Evolutionary conservation across 2,888 invertebrate species (phyloP).

Genomic region (Parasteatoda lunata): DNA sequence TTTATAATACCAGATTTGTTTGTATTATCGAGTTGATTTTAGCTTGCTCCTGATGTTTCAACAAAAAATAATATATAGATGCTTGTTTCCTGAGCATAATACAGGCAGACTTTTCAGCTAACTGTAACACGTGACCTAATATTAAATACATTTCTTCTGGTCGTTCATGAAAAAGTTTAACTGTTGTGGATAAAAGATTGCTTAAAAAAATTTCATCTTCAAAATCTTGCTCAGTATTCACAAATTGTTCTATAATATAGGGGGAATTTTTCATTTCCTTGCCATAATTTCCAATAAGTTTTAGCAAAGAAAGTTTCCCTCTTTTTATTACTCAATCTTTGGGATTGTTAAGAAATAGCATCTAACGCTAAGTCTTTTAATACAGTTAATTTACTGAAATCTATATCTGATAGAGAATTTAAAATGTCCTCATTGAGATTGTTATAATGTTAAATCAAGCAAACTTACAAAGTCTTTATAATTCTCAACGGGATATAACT

Average conservation of each 20-base stretch:
- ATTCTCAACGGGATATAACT: constrained; percentile 66
- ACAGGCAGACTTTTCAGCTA: constrained; percentile 69
- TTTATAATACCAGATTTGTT: too few species aligned
- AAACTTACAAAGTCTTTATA: constrained; percentile 71
- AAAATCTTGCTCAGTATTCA: constrained; percentile 71
- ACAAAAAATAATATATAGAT: constrained; percentile 68
- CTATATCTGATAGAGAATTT: constrained; percentile 71
- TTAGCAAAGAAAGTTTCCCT: constrained; percentile 71
- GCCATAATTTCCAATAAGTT: constrained; percentile 72
- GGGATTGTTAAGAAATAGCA: constrained; percentile 32
- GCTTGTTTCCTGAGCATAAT: constrained; percentile 70
- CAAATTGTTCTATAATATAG: constrained; percentile 72
- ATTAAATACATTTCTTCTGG: constrained; percentile 73
- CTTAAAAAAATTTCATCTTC: constrained; percentile 70
- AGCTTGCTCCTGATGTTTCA: constrained; percentile 38
- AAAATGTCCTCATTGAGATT: constrained; percentile 72
- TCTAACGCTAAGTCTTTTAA: constrained; percentile 67
- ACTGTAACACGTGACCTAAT: constrained; percentile 72
- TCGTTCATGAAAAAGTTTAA: constrained; percentile 72
- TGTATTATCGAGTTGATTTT: background rate
- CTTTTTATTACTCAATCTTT: constrained; percentile 60
- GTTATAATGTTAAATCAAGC: constrained; percentile 70
- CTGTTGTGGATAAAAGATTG: constrained; percentile 71
- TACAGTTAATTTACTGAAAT: constrained; percentile 66
- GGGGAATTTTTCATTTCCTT: constrained; percentile 71